A percentile compares a stretch with the other conserved stretches of the same genome.
phyloP scores from a whole-genome alignment of 2,888 invertebrate genomes.

The Muscina levida region DNA sequence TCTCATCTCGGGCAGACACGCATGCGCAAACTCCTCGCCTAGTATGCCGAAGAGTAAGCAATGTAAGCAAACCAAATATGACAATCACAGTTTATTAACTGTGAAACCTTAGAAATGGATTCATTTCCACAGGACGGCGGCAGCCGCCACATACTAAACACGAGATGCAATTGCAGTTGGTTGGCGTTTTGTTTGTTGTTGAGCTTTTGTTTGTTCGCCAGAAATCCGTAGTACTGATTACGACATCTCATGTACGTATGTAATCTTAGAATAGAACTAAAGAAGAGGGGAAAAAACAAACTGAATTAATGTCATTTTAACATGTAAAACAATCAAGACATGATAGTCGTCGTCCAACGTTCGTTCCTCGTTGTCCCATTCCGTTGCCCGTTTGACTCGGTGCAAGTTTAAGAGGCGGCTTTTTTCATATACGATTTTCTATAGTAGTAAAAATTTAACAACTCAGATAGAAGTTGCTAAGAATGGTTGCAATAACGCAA shows the following conservation, averaged over 20 bases:
- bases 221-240: constrained; percentile 27
- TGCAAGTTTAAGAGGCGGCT: constrained; percentile 9
- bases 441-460: constrained; percentile 2
- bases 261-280: constrained; percentile 34
- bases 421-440: constrained; percentile 8
- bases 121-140: not conserved
- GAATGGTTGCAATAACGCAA: not conserved
- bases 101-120: constrained; percentile 34
- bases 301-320: constrained; percentile 57
- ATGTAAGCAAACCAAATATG: constrained; percentile 30
- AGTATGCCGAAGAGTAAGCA: not conserved
- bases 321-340: constrained; percentile 63
- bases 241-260: constrained; percentile 52
- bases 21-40: not conserved
- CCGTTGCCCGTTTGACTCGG: not conserved
- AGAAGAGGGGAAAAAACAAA: constrained; percentile 19
- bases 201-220: not conserved
- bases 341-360: constrained; percentile 25
- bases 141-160: not conserved
- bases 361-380: not conserved
- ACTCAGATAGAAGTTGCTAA: not conserved
- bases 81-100: constrained; percentile 38
- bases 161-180: not conserved
- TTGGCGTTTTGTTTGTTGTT: not conserved
- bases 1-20: not conserved